These are phyloP conservation scores for Geotrypetes seraphini DNA, from an alignment of 2,797 vertebrate species.

Conservation along the genomic window DNA sequence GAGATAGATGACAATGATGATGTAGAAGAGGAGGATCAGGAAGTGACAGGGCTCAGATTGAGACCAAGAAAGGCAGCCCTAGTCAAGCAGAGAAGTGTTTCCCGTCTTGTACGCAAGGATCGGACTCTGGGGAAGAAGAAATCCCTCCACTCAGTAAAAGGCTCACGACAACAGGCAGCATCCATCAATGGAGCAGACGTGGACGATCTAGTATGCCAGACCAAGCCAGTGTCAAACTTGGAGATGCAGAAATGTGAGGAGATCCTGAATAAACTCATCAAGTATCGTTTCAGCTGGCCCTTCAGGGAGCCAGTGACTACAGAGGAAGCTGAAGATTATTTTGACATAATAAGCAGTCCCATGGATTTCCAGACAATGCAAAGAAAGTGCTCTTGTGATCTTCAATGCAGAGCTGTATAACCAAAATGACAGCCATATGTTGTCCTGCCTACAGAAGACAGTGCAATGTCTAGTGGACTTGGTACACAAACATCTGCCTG, in stretches of 20 bases:
- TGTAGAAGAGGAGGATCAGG: too few species aligned
- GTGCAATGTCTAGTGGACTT: constrained; percentile 84
- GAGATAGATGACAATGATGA: too few species aligned
- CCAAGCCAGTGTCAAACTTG: constrained; percentile 49
- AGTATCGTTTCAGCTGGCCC: constrained; percentile 92
- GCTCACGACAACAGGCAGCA: constrained; percentile 38
- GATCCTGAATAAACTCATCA: constrained; percentile 82
- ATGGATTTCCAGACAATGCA: constrained; percentile 96
- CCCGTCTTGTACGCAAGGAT: constrained; percentile 44
- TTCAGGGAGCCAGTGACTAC: constrained; percentile 91
- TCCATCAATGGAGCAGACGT: constrained; percentile 73
- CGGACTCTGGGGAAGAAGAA: constrained; percentile 73
- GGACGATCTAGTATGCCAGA: constrained; percentile 86
- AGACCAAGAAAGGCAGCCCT: constrained; percentile 71
- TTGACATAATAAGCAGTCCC: constrained; percentile 78
- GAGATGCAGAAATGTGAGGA: constrained; percentile 91
- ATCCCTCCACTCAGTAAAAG: constrained; percentile 34
- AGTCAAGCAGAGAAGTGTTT: constrained; percentile 50
- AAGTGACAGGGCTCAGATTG: too few species aligned
- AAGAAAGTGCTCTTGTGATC: constrained; percentile 77
- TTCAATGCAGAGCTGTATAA: constrained; percentile 90
- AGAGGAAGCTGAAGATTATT: constrained; percentile 86
- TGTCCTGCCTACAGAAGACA: constrained; percentile 79
- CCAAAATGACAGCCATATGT: constrained; percentile 76
- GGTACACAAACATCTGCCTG: constrained; percentile 81